Conservation (phyloP, 2,797 vertebrate genomes). For the Apodemus agrarius region DNA sequence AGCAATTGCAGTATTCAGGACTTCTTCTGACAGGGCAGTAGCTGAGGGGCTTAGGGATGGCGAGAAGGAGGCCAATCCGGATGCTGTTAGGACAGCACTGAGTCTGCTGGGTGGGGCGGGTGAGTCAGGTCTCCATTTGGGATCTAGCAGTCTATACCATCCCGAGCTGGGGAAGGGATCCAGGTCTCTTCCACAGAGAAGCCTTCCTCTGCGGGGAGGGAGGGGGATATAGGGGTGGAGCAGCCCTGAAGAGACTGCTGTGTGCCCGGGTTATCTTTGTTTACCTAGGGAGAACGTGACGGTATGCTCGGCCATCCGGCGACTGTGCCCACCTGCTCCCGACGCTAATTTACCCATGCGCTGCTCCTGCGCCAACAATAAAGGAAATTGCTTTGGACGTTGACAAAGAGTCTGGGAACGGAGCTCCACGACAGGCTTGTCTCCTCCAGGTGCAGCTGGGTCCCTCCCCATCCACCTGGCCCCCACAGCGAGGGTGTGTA, state of each 20-base stretch:
- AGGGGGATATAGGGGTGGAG: not conserved
- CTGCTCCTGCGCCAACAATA: not conserved
- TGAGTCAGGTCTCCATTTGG: not conserved
- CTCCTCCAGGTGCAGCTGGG: not conserved
- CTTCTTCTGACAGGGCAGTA: not conserved
- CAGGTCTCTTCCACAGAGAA: not conserved
- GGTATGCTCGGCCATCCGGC: not conserved
- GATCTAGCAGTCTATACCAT: not conserved
- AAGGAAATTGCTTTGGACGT: constrained; percentile 51
- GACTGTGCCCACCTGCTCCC: constrained; percentile 58
- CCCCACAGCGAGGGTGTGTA: not conserved
- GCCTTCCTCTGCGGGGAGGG: not conserved
- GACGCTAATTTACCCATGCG: not conserved
- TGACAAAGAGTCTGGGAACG: not conserved
- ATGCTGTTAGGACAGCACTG: too few species aligned
- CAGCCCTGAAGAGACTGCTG: not conserved
- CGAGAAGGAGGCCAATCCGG: too few species aligned
- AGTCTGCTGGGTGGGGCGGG: not conserved
- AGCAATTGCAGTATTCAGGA: not conserved
- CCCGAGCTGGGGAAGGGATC: not conserved
- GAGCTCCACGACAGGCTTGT: not conserved
- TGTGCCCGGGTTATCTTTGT: constrained; percentile 34
- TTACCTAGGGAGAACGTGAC: not conserved
- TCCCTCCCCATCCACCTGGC: not conserved
- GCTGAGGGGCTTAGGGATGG: not conserved